These are phyloP conservation scores for Trichogramma dendrolimi DNA, from an alignment of 2,888 invertebrate genomes.

Conservation along the genomic window DNA sequence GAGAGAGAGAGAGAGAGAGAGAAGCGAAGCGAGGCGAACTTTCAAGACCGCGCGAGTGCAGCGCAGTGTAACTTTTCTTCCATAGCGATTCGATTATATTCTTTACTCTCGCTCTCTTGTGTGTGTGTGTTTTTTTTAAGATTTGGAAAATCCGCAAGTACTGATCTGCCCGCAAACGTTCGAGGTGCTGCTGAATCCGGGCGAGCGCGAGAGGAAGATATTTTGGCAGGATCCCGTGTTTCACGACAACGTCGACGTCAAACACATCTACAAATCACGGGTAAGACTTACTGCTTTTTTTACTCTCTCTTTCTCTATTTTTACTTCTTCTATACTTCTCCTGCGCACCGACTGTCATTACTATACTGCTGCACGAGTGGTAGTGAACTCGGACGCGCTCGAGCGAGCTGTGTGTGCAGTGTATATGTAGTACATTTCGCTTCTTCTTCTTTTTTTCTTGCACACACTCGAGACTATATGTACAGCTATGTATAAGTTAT, in stretches of 20 bases:
- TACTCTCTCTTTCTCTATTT: too few relatives aligned
- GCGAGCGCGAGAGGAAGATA: conserved; percentile 57
- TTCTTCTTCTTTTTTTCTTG: too few relatives aligned
- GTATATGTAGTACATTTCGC: too few relatives aligned
- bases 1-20: too few relatives aligned
- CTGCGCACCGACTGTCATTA: too few relatives aligned
- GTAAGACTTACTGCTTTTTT: conserved; percentile 45
- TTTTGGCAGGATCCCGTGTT: conserved; percentile 66
- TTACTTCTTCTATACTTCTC: too few relatives aligned
- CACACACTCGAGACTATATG: too few relatives aligned
- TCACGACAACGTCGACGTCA: conserved; percentile 57
- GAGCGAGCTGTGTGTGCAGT: too few relatives aligned
- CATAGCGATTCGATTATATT: not conserved
- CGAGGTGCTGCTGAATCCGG: conserved; percentile 56
- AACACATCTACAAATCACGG: conserved; percentile 60
- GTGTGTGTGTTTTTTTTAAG: conserved; percentile 38
- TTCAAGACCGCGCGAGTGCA: not conserved
- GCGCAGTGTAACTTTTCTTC: not conserved
- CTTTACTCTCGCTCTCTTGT: too few relatives aligned
- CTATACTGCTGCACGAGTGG: too few relatives aligned
- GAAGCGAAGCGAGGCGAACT: not conserved
- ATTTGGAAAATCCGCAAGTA: conserved; percentile 58
- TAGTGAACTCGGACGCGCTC: too few relatives aligned
- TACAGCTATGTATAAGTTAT: too few relatives aligned
- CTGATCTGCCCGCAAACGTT: conserved; percentile 62